A percentile compares a stretch with the other conserved stretches of the same genome.
Evolutionary conservation across 2,113 vertebrate genomes (phyloP).

Genomic region (Silurus asotus): DNA sequence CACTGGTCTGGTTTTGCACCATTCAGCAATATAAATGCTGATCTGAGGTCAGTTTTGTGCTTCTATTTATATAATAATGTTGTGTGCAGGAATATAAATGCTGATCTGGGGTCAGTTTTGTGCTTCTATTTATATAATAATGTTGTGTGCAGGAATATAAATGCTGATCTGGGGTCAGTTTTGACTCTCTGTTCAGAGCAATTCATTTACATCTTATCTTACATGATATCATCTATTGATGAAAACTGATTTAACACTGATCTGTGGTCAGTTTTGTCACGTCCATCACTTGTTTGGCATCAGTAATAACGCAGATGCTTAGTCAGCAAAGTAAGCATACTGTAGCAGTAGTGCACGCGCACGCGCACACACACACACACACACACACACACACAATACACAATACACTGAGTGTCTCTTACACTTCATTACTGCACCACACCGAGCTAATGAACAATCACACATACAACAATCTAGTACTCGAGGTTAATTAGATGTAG

Average conservation of each 20-base stretch:
- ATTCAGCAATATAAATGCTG: not conserved
- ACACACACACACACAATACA: not conserved
- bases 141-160: too few relatives aligned
- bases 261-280: not conserved
- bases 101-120: not conserved
- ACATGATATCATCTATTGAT: not conserved
- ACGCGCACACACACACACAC: not conserved
- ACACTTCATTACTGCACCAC: not conserved
- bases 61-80: too few relatives aligned
- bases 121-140: too few relatives aligned
- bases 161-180: not conserved
- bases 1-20: not conserved
- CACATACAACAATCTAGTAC: not conserved
- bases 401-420: too few relatives aligned
- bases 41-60: not conserved
- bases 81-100: not conserved
- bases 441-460: slow-evolving; percentile 13
- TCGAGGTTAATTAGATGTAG: slow-evolving; percentile 44
- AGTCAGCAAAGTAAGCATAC: not conserved
- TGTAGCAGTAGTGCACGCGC: too few relatives aligned
- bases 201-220: too few relatives aligned
- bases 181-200: not conserved
- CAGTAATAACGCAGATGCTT: not conserved
- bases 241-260: not conserved
- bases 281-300: not conserved